These are phyloP conservation scores for Latrodectus hesperus DNA, from an alignment of 2,888 invertebrate species.

Conservation along the genomic window DNA sequence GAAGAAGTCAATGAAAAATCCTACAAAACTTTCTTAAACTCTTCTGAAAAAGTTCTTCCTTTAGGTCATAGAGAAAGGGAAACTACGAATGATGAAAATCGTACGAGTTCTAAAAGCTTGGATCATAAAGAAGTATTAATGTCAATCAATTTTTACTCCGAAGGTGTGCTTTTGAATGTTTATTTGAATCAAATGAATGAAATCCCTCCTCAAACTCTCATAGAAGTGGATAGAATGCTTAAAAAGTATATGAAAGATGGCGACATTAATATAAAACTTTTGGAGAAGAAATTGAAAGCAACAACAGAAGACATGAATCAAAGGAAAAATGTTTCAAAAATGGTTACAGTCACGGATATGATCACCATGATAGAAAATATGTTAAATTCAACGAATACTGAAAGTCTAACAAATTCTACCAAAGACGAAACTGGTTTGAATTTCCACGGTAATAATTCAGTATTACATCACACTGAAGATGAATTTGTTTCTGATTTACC, in stretches of 20 bases:
- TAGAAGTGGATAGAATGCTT: conserved; percentile 55
- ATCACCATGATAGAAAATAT: conserved; percentile 30
- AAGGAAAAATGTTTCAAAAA: background rate
- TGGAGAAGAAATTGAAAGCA: conserved; percentile 41
- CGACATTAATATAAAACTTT: conserved; percentile 33
- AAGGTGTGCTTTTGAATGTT: conserved; percentile 54
- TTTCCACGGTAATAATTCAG: background rate
- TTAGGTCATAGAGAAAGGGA: background rate
- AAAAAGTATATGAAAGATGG: conserved; percentile 49
- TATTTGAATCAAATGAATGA: conserved; percentile 43
- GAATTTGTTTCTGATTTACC: background rate
- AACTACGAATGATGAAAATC: background rate
- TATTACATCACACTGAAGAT: background rate
- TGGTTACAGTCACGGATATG: conserved; percentile 20
- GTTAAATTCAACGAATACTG: conserved; percentile 11
- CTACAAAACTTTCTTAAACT: background rate
- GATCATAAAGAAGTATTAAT: conserved; percentile 17
- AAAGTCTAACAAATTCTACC: background rate
- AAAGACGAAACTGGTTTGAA: background rate
- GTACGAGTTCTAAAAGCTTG: background rate
- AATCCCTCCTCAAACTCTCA: conserved; percentile 37
- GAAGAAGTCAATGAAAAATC: background rate
- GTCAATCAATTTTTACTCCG: conserved; percentile 49
- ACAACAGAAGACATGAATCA: conserved; percentile 18
- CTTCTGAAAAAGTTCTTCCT: background rate